phyloP scores from a whole-genome alignment of 1,140 invertebrate species.

The Anthonomus grandis region DNA sequence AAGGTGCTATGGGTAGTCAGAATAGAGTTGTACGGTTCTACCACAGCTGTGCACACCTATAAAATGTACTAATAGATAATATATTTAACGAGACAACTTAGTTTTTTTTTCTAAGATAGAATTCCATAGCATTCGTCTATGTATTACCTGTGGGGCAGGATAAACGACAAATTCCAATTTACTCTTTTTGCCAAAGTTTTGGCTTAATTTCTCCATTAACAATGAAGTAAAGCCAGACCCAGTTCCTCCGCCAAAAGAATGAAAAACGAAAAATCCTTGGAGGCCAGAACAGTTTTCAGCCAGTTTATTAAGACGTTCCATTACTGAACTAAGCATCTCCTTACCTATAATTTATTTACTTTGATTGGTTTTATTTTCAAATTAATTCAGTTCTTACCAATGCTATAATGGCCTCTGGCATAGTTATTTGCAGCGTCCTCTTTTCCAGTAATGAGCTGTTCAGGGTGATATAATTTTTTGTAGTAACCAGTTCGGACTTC shows the following conservation, averaged over 20 bases:
- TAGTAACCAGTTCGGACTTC: conserved; percentile 73
- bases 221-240: conserved; percentile 80
- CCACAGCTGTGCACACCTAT: conserved; percentile 58
- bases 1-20: conserved; percentile 77
- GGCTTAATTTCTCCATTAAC: conserved; percentile 72
- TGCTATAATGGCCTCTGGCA: conserved; percentile 78
- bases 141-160: conserved; percentile 71
- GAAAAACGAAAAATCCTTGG: conserved; percentile 77
- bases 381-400: conserved; percentile 69
- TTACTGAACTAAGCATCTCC: conserved; percentile 62
- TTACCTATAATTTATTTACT: conserved; percentile 66
- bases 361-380: too few relatives aligned
- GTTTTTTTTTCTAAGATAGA: not conserved
- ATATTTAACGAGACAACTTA: not conserved
- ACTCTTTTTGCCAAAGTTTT: conserved; percentile 73
- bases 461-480: conserved; percentile 71
- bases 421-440: conserved; percentile 88
- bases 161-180: conserved; percentile 77
- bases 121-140: not conserved
- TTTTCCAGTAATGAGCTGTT: conserved; percentile 73
- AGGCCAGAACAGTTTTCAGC: conserved; percentile 62
- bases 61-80: not conserved
- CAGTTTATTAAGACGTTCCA: conserved; percentile 56
- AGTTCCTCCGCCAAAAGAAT: conserved; percentile 88
- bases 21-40: conserved; percentile 68